phyloP scores from a whole-genome alignment of 2,113 vertebrate genomes.

The Oncorhynchus masou region DNA sequence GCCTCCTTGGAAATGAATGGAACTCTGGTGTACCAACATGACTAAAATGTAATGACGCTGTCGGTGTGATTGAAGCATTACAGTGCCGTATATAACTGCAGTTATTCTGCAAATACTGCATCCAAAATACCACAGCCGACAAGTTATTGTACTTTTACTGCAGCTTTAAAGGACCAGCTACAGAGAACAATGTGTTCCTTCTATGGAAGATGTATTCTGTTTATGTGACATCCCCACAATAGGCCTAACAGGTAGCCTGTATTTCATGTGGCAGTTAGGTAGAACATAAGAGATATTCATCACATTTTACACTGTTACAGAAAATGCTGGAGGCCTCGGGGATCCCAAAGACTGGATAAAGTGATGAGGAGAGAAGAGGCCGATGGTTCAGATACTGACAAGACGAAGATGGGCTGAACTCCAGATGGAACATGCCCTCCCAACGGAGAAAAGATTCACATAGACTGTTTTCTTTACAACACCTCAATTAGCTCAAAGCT shows the following conservation, averaged over 20 bases:
- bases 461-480: background rate
- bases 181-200: too few species aligned
- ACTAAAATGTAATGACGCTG: too few species aligned
- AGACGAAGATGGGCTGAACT: background rate
- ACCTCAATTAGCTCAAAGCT: background rate
- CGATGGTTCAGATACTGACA: slow-evolving; percentile 18
- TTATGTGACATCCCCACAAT: background rate
- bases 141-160: too few species aligned
- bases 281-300: background rate
- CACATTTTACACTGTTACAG: slow-evolving; percentile 53
- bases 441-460: too few species aligned
- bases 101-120: too few species aligned
- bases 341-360: slow-evolving; percentile 36
- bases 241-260: background rate
- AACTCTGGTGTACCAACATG: too few species aligned
- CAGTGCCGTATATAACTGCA: too few species aligned
- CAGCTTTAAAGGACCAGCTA: too few species aligned
- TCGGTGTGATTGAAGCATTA: too few species aligned
- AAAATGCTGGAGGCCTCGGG: slow-evolving; percentile 67
- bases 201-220: background rate
- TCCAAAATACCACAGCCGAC: too few species aligned
- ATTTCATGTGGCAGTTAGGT: background rate
- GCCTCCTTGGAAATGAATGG: too few species aligned
- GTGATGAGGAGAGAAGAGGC: slow-evolving; percentile 44
- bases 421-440: background rate